Conservation (phyloP, 1,140 invertebrate species). For the Drosophila saltans region DNA sequence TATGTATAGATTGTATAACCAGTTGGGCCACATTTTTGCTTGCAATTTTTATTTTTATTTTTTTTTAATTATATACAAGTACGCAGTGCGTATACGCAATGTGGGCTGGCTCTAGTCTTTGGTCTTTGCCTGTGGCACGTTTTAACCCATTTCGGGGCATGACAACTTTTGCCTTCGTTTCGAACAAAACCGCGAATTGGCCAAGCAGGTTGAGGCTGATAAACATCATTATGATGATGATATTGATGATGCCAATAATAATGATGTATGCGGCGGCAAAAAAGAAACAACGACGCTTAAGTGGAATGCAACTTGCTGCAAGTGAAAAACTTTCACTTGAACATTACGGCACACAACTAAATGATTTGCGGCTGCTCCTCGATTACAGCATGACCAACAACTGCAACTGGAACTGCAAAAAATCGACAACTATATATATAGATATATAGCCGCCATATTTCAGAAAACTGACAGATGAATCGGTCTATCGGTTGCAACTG, state of each 20-base stretch:
- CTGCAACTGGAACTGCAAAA: slow-evolving; percentile 31
- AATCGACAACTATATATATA: not conserved
- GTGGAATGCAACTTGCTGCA: slow-evolving; percentile 57
- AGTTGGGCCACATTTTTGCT: slow-evolving; percentile 58
- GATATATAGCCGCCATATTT: slow-evolving; percentile 16
- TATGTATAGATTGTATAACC: slow-evolving; percentile 36
- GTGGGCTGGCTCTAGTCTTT: slow-evolving; percentile 35
- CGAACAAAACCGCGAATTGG: slow-evolving; percentile 51
- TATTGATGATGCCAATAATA: slow-evolving; percentile 7
- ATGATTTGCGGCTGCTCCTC: slow-evolving; percentile 15
- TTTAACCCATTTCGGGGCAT: slow-evolving; percentile 75
- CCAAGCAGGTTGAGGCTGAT: slow-evolving; percentile 49
- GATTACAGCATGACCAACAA: slow-evolving; percentile 41
- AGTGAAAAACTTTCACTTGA: slow-evolving; percentile 79
- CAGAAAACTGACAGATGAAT: slow-evolving; percentile 51
- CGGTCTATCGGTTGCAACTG: slow-evolving; percentile 48
- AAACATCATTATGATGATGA: slow-evolving; percentile 9
- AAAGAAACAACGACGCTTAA: not conserved
- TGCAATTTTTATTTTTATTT: slow-evolving; percentile 53
- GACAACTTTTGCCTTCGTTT: slow-evolving; percentile 74
- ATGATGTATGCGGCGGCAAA: slow-evolving; percentile 62
- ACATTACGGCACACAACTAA: slow-evolving; percentile 59
- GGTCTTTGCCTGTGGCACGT: slow-evolving; percentile 59
- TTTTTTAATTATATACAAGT: slow-evolving; percentile 61
- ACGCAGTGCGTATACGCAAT: slow-evolving; percentile 71